Percentiles rank a stretch among this genome's conserved stretches.
These are phyloP conservation scores for Ichneumon xanthorius DNA, from an alignment of 2,888 invertebrate species.

Conservation along the genomic window DNA sequence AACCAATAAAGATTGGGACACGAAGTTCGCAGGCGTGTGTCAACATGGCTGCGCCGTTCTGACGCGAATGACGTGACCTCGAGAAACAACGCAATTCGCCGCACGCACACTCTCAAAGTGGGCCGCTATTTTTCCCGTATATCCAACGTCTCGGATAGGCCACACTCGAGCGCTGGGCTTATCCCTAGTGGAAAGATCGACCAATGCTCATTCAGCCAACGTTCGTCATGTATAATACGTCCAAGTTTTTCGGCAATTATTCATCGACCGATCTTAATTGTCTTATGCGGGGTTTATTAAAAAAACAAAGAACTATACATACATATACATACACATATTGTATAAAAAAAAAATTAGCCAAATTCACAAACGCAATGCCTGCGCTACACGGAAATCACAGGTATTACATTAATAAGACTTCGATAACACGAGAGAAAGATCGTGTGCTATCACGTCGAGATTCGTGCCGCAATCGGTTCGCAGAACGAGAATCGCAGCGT, in stretches of 20 bases:
- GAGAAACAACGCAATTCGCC: constrained; percentile 3
- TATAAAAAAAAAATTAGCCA: constrained; percentile 15
- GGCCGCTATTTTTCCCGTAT: constrained; percentile 36
- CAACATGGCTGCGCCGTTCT: background rate
- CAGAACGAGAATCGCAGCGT: constrained; percentile 18
- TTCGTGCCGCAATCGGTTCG: constrained; percentile 38
- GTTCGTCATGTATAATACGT: constrained; percentile 59
- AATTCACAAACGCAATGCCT: constrained; percentile 70
- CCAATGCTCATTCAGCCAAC: constrained; percentile 59
- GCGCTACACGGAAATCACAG: constrained; percentile 68
- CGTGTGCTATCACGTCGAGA: constrained; percentile 26
- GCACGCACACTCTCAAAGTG: background rate
- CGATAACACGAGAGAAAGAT: constrained; percentile 40
- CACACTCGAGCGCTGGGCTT: constrained; percentile 39
- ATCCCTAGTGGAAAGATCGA: constrained; percentile 59
- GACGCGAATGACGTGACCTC: constrained; percentile 3
- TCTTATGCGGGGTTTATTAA: constrained; percentile 69
- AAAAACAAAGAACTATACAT: constrained; percentile 9
- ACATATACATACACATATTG: background rate
- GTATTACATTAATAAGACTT: constrained; percentile 68
- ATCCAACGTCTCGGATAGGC: constrained; percentile 59
- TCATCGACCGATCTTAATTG: constrained; percentile 60
- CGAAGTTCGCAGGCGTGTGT: background rate
- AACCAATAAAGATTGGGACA: background rate
- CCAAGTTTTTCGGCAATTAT: constrained; percentile 63